Percentiles rank a stretch among this genome's conserved stretches.
phyloP scores from a whole-genome alignment of 2,113 vertebrate genomes.

The Zosterops pallidus region DNA sequence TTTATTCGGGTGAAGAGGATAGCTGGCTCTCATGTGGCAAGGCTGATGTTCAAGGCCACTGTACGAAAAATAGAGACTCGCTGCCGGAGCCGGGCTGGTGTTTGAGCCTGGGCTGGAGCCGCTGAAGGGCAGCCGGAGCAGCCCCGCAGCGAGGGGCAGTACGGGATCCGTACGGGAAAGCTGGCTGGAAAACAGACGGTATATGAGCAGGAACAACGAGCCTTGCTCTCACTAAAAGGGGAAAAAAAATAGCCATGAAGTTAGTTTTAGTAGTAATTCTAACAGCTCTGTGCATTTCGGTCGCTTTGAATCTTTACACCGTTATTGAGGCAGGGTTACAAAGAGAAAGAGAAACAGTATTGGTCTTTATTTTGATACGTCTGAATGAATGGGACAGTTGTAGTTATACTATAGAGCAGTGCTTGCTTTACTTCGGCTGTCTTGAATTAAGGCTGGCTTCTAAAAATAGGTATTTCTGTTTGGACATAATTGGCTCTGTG shows the following conservation, averaged over 20 bases:
- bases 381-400: not conserved
- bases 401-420: not conserved
- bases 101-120: not conserved
- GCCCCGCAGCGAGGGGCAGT: not conserved
- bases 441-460: not conserved
- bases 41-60: slow-evolving; percentile 55
- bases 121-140: not conserved
- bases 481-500: not conserved
- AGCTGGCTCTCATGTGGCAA: not conserved
- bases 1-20: not conserved
- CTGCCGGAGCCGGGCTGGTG: not conserved
- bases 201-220: not conserved
- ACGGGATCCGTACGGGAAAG: not conserved
- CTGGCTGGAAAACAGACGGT: not conserved
- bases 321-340: not conserved
- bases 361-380: not conserved
- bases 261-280: not conserved
- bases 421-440: not conserved
- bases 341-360: not conserved
- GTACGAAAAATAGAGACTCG: not conserved
- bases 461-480: slow-evolving; percentile 20
- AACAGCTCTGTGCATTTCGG: not conserved
- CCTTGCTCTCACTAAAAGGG: not conserved
- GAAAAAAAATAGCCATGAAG: not conserved
- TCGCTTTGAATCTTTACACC: not conserved